These are phyloP conservation scores for Choristoneura fumiferana DNA, from an alignment of 1,140 invertebrate species.

Conservation along the genomic window DNA sequence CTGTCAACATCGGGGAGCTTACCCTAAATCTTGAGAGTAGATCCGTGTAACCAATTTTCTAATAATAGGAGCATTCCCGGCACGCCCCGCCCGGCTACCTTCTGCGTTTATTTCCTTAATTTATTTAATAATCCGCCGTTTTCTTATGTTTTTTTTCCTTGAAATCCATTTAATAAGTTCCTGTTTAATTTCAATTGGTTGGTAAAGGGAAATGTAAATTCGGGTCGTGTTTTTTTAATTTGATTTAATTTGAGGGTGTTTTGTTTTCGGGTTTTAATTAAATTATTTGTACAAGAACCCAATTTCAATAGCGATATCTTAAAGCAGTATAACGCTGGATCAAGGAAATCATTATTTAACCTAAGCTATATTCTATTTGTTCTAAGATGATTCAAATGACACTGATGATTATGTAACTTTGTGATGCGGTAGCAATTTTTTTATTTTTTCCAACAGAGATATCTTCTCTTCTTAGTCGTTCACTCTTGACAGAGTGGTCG, in stretches of 20 bases:
- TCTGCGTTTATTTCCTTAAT: background rate
- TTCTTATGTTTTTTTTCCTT: slow-evolving; percentile 12
- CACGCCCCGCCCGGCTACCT: slow-evolving; percentile 1
- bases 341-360: too few species aligned
- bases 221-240: background rate
- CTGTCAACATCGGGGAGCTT: background rate
- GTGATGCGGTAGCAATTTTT: too few species aligned
- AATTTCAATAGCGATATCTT: too few species aligned
- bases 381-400: too few species aligned
- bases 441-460: too few species aligned
- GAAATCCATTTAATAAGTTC: slow-evolving; percentile 12
- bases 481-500: too few species aligned
- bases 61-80: slow-evolving; percentile 5
- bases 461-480: too few species aligned
- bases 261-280: background rate
- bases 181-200: slow-evolving; percentile 17
- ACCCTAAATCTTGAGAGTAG: slow-evolving; percentile 3
- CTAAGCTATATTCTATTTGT: too few species aligned
- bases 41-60: slow-evolving; percentile 10
- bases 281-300: too few species aligned
- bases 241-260: background rate
- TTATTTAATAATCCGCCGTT: slow-evolving; percentile 13
- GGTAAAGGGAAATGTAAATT: background rate
- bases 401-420: too few species aligned
- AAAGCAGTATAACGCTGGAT: too few species aligned